A percentile compares a stretch with the other conserved stretches of the same genome.
These are phyloP conservation scores for Volucella inanis DNA, from an alignment of 2,888 invertebrate species.

Conservation along the genomic window DNA sequence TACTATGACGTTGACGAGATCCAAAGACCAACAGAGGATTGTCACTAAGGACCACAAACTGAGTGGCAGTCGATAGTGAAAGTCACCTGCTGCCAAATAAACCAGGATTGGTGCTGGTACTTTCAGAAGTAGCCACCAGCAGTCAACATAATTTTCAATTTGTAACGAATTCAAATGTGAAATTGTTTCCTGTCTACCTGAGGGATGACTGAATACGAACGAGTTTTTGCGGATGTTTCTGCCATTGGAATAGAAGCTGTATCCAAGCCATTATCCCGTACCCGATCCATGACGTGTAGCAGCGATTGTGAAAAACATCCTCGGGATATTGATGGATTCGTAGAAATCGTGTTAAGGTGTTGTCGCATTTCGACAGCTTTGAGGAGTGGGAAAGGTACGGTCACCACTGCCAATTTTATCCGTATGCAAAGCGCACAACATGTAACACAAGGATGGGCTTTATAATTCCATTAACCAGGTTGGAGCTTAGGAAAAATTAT, in stretches of 20 bases:
- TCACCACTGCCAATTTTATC: neutral
- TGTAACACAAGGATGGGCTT: slow-evolving; percentile 13
- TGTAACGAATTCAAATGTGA: slow-evolving; percentile 75
- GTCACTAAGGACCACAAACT: too few species aligned
- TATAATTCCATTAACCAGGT: slow-evolving; percentile 54
- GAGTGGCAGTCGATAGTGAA: slow-evolving; percentile 37
- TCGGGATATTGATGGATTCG: slow-evolving; percentile 70
- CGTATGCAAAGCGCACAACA: slow-evolving; percentile 5
- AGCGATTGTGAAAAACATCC: slow-evolving; percentile 54
- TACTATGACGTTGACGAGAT: slow-evolving; percentile 21
- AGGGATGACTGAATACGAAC: slow-evolving; percentile 69
- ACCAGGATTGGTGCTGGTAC: neutral
- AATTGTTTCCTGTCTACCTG: slow-evolving; percentile 75
- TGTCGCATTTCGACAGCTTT: slow-evolving; percentile 52
- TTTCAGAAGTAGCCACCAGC: slow-evolving; percentile 51
- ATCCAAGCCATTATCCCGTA: neutral
- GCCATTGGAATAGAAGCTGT: slow-evolving; percentile 5
- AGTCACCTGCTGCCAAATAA: slow-evolving; percentile 28
- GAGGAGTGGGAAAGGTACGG: slow-evolving; percentile 6
- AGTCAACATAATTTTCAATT: slow-evolving; percentile 74
- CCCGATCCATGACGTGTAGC: neutral
- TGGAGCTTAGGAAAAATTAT: slow-evolving; percentile 19
- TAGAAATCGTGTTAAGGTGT: slow-evolving; percentile 64
- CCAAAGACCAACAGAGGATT: slow-evolving; percentile 8
- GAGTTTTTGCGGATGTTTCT: slow-evolving; percentile 33